Base-by-base conservation (phyloP, 2,888 invertebrate species). In the Orchesella flavescens region DNA sequence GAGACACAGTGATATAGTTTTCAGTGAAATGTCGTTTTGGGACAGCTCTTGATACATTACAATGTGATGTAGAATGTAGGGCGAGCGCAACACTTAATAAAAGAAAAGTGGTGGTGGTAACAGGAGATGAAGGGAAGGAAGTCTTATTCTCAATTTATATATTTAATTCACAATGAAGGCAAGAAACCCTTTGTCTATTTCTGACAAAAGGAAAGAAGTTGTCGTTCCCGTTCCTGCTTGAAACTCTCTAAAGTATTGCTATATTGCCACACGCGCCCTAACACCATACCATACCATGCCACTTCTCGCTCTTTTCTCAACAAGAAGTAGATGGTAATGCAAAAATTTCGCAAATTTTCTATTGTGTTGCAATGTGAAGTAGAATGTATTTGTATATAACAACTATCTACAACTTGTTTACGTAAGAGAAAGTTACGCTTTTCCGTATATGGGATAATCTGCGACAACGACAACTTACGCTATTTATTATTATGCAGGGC, bases 131-230 rank as follows among this genome's bases (percentile, higher is more conserved):
- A 71, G 17, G 55, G 15, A 63, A 55, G 43, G 57, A 76, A 57
- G 43, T 59, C 55, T 75, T 53, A 65, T 55, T 75, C 34, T 65
- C 75, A 75, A 75, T 76, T 76, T 53, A 76, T 68, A 68, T 59
- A 69, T 55, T 69, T 77, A 69, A 59, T 77, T 77, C 69, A 77
- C 69, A 77, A 69, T 77, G 69, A 77, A 24, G 46, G 69, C 61
- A 55, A 17, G 17, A n/a, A n/a, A n/a, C 43, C 43, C 53, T 57
- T 77, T 77, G 68, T 68, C 69, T 80, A 73, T 66, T 19, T 23
- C 24, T 71, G 72, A 80, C 79, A 80, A 80, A 80, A 80, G 71
- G 79, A 55, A 80, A 73, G 46, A 80, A 72, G 73, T 66, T 80
- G 79, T 72, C 71, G 23, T 74, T 74, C 2, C 0, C 23, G 15